Base-by-base conservation (phyloP, 37 sponge, comb jelly and placozoan species). In the Eunapius fragilis region DNA sequence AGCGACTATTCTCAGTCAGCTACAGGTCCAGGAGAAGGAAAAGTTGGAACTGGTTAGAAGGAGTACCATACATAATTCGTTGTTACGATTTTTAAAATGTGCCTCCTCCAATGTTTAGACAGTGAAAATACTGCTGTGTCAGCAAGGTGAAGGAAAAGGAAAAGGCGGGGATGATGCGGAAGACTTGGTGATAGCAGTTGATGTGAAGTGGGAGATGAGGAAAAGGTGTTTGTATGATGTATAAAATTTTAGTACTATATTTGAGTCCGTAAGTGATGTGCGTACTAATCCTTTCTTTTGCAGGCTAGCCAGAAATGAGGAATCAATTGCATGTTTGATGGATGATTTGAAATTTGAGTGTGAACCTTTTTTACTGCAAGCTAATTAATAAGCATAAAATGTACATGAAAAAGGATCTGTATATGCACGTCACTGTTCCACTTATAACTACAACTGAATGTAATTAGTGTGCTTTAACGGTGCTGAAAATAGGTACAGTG, bases 271-370 rank as follows among this genome's bases (percentile, higher is more conserved):
- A 48, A 19, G 34, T 85, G 48, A 30, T 10, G 37, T 86, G 72
- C 36, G 5, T 31, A 73, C 37, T 68, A 33, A 22, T 25, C 6
- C 11, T 1, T 80, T 25, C 37, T 31, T 31, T 2, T 35, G 14
- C 27, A 92, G 89, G 49, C 74, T 92, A n/a, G 80, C 89, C 33
- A 67, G 27, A 26, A 28, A 71, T 22, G 93, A 92, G 50, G 89
- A 85, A 26, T 33, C 26, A 10, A 88, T 92, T 83, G 89, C 93
- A 49, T 80, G 71, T 34, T 78, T 88, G 30, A 11, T 92, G 34
- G 69, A 82, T 67, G 93, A 92, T 26, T 71, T 92, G 23, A 84
- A 82, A 67, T 92, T 70, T 82, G 93, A 92, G 41, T 85, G 83
- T 82, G 93, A 92, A 74, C 33, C 72, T 76, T 50, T 80, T 36